phyloP scores from a whole-genome alignment of 1,140 invertebrate species.

The Macrotrachela quadricornifera region DNA sequence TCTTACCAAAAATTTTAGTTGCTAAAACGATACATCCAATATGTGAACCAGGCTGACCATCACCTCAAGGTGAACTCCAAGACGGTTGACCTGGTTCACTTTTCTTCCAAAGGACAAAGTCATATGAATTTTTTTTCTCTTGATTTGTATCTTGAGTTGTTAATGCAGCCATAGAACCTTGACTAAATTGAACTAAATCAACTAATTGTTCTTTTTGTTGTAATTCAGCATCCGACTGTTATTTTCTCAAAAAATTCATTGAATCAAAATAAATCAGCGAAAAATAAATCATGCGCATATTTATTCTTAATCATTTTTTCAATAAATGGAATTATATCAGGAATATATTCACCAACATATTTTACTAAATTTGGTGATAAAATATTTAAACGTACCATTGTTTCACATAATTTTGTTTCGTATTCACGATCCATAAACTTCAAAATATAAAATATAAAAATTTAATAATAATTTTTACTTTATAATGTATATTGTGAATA shows the following conservation, averaged over 20 bases:
- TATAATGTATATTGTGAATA: too few species aligned
- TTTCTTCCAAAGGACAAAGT: constrained; percentile 94
- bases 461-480: too few species aligned
- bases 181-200: constrained; percentile 63
- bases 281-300: constrained; percentile 58
- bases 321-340: constrained; percentile 75
- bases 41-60: constrained; percentile 69
- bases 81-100: constrained; percentile 88
- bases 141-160: constrained; percentile 27
- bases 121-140: constrained; percentile 67
- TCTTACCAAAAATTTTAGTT: constrained; percentile 58
- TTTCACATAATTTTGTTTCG: too few species aligned
- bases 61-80: constrained; percentile 90
- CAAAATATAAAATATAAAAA: too few species aligned
- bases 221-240: constrained; percentile 86
- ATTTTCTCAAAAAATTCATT: constrained; percentile 56
- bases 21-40: constrained; percentile 99
- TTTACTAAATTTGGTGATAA: constrained; percentile 71
- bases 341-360: constrained; percentile 89
- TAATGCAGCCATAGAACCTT: constrained; percentile 92
- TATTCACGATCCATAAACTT: too few species aligned
- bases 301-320: constrained; percentile 69
- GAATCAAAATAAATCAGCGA: constrained; percentile 96
- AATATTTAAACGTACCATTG: constrained; percentile 86
- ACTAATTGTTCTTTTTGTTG: constrained; percentile 88